Evolutionary conservation across 2,888 invertebrate genomes (phyloP).

Genomic region (Aelia acuminata): DNA sequence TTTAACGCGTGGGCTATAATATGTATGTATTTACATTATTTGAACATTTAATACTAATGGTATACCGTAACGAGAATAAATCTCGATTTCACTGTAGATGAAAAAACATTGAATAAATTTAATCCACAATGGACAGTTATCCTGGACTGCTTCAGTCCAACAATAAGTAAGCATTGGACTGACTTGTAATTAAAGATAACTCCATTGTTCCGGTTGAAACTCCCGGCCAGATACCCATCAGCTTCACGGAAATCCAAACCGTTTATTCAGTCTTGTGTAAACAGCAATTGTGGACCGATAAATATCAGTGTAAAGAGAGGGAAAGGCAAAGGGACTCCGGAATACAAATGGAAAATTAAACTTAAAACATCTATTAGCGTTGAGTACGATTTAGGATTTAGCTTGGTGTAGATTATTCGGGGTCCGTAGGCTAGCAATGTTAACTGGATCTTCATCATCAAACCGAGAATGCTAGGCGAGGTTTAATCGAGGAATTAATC

Average conservation of each 20-base stretch:
- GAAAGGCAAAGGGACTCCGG: background rate
- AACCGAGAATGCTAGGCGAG: background rate
- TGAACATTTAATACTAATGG: no score
- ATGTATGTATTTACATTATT: no score
- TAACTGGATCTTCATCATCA: background rate
- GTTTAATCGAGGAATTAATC: background rate
- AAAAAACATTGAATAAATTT: background rate
- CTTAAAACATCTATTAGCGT: conserved; percentile 23
- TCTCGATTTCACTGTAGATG: no score
- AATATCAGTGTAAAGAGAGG: conserved; percentile 24
- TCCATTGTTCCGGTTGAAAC: background rate
- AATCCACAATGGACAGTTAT: background rate
- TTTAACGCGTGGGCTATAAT: no score
- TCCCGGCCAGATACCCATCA: background rate
- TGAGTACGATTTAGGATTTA: background rate
- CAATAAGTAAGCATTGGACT: no score
- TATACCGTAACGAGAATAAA: no score
- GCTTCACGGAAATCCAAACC: background rate
- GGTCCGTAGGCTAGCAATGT: background rate
- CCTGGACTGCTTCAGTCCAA: no score
- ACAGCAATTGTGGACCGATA: conserved; percentile 34
- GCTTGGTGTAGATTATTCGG: background rate
- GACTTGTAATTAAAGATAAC: background rate
- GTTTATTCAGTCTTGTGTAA: conserved; percentile 19
- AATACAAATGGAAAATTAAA: conserved; percentile 42